phyloP scores from a whole-genome alignment of 2,113 vertebrate species.

The Gallinago undulata region DNA sequence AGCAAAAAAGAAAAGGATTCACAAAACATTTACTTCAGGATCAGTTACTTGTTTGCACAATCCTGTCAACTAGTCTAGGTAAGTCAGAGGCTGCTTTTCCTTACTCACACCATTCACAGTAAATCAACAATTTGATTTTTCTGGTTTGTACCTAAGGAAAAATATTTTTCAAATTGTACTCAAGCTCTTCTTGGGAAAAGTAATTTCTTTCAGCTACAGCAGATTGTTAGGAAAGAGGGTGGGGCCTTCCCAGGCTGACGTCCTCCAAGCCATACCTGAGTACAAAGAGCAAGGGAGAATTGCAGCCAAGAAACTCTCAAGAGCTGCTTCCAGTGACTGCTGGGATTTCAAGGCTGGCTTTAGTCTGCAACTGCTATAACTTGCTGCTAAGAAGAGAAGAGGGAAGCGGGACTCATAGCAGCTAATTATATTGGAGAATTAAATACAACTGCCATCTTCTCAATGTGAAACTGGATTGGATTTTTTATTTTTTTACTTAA shows the following conservation, averaged over 20 bases:
- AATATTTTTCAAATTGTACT: not conserved
- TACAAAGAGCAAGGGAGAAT: not conserved
- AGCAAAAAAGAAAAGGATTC: not conserved
- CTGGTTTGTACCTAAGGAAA: too few relatives aligned
- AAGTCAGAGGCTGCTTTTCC: not conserved
- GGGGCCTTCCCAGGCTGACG: slow-evolving; percentile 37
- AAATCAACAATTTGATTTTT: not conserved
- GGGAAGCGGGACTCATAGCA: not conserved
- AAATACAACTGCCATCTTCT: not conserved
- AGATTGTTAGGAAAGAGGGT: slow-evolving; percentile 38
- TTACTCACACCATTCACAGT: not conserved
- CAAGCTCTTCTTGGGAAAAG: slow-evolving; percentile 27
- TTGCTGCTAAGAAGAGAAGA: not conserved
- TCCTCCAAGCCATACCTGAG: not conserved
- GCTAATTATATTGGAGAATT: not conserved
- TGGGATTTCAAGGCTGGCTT: not conserved
- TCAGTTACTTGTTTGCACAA: not conserved
- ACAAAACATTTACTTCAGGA: not conserved
- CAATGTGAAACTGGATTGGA: not conserved
- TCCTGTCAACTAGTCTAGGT: not conserved
- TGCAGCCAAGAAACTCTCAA: slow-evolving; percentile 25
- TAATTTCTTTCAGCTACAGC: slow-evolving; percentile 1
- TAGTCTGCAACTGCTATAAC: not conserved
- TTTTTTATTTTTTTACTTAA: not conserved
- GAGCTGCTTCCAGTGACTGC: not conserved